Evolutionary conservation across 2,113 vertebrate species (phyloP).

Genomic region (Gambusia holbrooki): DNA sequence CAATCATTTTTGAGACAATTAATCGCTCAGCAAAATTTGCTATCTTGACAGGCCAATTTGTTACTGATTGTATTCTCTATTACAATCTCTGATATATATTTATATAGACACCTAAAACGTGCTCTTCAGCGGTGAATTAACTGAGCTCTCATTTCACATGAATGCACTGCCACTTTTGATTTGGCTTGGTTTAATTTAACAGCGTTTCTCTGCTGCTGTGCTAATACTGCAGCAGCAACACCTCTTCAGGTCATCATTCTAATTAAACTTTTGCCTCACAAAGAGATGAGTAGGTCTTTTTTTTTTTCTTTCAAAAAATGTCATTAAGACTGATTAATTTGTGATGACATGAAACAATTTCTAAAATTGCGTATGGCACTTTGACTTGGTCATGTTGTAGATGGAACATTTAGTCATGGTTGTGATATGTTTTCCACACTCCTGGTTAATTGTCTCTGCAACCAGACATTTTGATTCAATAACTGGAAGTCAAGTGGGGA

Average conservation of each 20-base stretch:
- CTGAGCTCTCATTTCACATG: background rate
- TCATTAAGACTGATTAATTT: constrained; percentile 61
- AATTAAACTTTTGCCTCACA: constrained; percentile 42
- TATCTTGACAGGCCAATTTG: background rate
- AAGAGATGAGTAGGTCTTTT: constrained; percentile 20
- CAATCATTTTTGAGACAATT: too few relatives aligned
- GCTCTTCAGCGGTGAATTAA: background rate
- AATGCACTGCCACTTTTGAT: background rate
- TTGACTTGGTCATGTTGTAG: constrained; percentile 60
- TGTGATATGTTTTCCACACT: constrained; percentile 69
- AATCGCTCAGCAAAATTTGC: too few relatives aligned
- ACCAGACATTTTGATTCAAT: constrained; percentile 66
- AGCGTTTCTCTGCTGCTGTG: background rate
- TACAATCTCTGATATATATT: background rate
- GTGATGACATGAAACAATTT: constrained; percentile 37
- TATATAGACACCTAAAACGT: background rate
- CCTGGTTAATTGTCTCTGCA: constrained; percentile 73
- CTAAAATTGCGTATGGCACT: constrained; percentile 63
- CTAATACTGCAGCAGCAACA: constrained; percentile 19
- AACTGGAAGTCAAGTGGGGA: constrained; percentile 62
- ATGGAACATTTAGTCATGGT: constrained; percentile 64
- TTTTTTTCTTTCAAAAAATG: constrained; percentile 30
- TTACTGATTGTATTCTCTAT: background rate
- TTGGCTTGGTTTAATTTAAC: constrained; percentile 33
- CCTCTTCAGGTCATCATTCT: constrained; percentile 41